Evolutionary conservation across 2,113 vertebrate species (phyloP).

Genomic region (Deroptyus accipitrinus): DNA sequence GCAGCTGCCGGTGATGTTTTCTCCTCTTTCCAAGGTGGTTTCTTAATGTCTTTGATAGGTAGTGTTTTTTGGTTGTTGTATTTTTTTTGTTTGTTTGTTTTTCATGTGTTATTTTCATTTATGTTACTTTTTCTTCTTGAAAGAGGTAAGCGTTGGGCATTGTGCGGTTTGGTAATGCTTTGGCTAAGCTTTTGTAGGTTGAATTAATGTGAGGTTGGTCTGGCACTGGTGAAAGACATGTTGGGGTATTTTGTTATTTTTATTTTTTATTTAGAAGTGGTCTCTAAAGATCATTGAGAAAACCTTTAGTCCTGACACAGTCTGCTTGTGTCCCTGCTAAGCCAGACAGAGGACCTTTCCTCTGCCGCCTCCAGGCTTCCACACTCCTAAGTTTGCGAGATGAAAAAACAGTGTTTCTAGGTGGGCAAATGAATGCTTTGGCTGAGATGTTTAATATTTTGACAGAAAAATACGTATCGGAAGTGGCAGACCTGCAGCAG

Average conservation of each 20-base stretch:
- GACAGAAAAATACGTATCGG: not conserved
- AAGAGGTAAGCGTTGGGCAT: not conserved
- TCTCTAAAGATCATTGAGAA: not conserved
- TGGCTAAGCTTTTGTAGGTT: not conserved
- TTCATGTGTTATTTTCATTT: not conserved
- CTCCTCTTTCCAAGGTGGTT: not conserved
- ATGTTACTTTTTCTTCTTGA: not conserved
- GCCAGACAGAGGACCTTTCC: not conserved
- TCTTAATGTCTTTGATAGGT: not conserved
- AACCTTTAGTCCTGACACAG: not conserved
- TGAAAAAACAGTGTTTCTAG: not conserved
- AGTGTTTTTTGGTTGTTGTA: not conserved
- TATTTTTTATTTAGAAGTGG: not conserved
- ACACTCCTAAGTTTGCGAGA: not conserved
- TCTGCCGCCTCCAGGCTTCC: not conserved
- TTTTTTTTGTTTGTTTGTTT: not conserved
- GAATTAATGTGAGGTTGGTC: not conserved
- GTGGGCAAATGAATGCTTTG: not conserved
- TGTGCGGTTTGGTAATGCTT: not conserved
- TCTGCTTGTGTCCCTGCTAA: not conserved
- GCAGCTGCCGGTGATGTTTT: not conserved
- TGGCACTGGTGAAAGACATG: not conserved
- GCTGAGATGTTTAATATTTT: not conserved
- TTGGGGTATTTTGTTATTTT: not conserved
- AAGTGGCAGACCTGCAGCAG: not conserved